These are phyloP conservation scores for Mythimna impura DNA, from an alignment of 2,888 invertebrate species.

Conservation along the genomic window DNA sequence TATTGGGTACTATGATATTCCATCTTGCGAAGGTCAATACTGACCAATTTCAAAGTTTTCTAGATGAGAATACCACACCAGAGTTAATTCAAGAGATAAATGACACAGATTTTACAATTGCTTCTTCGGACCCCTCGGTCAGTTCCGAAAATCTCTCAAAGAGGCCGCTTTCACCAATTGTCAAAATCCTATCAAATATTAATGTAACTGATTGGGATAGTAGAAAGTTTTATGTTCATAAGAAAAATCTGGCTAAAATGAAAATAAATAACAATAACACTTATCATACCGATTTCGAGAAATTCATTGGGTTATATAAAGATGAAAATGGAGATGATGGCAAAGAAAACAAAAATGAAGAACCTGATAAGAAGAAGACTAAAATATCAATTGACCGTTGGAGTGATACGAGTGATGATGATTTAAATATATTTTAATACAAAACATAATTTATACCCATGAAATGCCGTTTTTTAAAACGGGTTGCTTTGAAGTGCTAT, in stretches of 20 bases:
- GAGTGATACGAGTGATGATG: conserved; percentile 2
- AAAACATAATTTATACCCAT: too few species aligned
- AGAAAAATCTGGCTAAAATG: background rate
- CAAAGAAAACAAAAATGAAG: conserved; percentile 7
- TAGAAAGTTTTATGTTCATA: conserved; percentile 2
- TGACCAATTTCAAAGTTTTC: conserved; percentile 8
- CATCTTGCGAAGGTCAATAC: background rate
- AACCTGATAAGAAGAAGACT: background rate
- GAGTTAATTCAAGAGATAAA: background rate
- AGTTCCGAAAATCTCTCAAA: background rate
- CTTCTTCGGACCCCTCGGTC: background rate
- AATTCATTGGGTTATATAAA: too few species aligned
- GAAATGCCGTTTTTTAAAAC: too few species aligned
- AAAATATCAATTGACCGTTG: background rate
- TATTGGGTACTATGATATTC: conserved; percentile 9
- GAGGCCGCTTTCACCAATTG: background rate
- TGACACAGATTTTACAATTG: background rate
- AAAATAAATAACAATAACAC: too few species aligned
- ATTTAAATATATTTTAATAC: conserved; percentile 2
- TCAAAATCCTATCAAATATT: background rate
- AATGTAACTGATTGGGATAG: conserved; percentile 8
- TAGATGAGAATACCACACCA: conserved; percentile 5
- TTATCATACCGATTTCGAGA: too few species aligned
- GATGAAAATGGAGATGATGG: background rate
- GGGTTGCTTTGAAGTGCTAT: too few species aligned